Evolutionary conservation across 1,140 invertebrate genomes (phyloP).

Genomic region (Solenopsis fugax): DNA sequence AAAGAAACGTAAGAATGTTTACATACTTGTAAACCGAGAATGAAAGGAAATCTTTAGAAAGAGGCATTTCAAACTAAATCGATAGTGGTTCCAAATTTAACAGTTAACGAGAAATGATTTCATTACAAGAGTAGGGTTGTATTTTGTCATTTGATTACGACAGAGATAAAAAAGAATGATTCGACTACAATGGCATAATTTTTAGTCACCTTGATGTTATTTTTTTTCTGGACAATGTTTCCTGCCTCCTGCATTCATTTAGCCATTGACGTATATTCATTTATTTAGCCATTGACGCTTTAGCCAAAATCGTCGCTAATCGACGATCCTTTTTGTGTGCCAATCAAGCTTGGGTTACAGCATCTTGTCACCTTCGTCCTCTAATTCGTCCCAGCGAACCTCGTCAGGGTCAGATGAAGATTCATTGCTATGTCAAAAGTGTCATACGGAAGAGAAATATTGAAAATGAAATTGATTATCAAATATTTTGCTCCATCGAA

Average conservation of each 20-base stretch:
- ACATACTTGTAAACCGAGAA: background rate
- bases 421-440: background rate
- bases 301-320: constrained; percentile 81
- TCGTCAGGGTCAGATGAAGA: constrained; percentile 38
- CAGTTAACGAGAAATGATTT: background rate
- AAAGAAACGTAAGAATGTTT: background rate
- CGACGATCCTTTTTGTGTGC: constrained; percentile 83
- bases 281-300: constrained; percentile 78
- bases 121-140: background rate
- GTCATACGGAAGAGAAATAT: background rate
- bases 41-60: background rate
- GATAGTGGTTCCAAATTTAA: too few relatives aligned
- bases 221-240: constrained; percentile 84
- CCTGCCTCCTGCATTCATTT: constrained; percentile 79
- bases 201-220: constrained; percentile 82
- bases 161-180: background rate
- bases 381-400: constrained; percentile 9
- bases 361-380: constrained; percentile 85
- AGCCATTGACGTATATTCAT: constrained; percentile 78
- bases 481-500: background rate
- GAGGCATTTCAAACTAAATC: background rate
- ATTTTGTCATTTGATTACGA: background rate
- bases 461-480: background rate
- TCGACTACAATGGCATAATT: constrained; percentile 16
- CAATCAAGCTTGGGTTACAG: constrained; percentile 85